Evolutionary conservation across 1,140 invertebrate genomes (phyloP).

Genomic region (Drosophila nasuta): DNA sequence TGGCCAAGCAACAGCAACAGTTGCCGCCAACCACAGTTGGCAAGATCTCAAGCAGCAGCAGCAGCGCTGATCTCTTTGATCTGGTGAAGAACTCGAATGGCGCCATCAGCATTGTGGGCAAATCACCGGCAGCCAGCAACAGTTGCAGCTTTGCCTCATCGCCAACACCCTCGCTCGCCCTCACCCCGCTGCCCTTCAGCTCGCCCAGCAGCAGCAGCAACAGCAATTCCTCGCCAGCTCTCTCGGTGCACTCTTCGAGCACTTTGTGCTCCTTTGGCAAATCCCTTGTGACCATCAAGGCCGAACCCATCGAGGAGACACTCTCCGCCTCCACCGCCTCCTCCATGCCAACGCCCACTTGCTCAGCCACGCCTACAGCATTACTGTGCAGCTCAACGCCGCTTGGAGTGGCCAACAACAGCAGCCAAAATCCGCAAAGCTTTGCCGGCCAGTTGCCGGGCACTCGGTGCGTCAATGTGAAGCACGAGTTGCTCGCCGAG

Average conservation of each 20-base stretch:
- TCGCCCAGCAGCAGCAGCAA: slow-evolving; percentile 67
- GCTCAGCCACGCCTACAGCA: slow-evolving; percentile 3
- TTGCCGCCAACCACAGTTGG: slow-evolving; percentile 28
- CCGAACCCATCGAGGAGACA: slow-evolving; percentile 59
- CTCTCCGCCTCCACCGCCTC: not conserved
- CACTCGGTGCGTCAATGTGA: slow-evolving; percentile 12
- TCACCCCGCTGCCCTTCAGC: slow-evolving; percentile 59
- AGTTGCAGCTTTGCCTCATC: not conserved
- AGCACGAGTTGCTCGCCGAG: slow-evolving; percentile 55
- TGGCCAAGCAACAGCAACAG: slow-evolving; percentile 54
- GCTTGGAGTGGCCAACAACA: not conserved
- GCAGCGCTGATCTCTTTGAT: slow-evolving; percentile 76
- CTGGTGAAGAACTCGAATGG: slow-evolving; percentile 81
- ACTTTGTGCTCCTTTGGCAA: slow-evolving; percentile 71
- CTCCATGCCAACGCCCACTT: not conserved
- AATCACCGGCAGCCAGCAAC: slow-evolving; percentile 6
- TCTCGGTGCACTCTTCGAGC: slow-evolving; percentile 63
- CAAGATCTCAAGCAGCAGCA: slow-evolving; percentile 35
- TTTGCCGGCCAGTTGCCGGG: slow-evolving; percentile 65
- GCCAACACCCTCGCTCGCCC: slow-evolving; percentile 1
- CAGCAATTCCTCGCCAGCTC: slow-evolving; percentile 54
- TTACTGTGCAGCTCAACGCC: too few relatives aligned
- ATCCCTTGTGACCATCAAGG: slow-evolving; percentile 49
- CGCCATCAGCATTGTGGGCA: slow-evolving; percentile 70
- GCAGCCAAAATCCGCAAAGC: slow-evolving; percentile 51